These are phyloP conservation scores for Euphonia xanthogaster DNA, from an alignment of 2,797 vertebrate species.

Conservation along the genomic window DNA sequence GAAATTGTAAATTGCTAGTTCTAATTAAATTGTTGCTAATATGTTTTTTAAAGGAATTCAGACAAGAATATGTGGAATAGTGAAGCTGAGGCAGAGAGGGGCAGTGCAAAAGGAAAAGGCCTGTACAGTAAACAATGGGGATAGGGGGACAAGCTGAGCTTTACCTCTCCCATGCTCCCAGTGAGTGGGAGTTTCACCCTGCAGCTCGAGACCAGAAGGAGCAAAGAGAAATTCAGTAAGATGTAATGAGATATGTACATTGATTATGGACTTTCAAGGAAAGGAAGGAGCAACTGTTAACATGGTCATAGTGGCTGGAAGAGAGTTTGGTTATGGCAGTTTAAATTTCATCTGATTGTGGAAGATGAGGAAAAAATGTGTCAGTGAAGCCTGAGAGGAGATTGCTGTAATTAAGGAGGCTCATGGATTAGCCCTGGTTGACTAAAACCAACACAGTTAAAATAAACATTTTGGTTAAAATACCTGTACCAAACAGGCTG, in stretches of 20 bases:
- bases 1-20: neutral
- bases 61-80: neutral
- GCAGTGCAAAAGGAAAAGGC: neutral
- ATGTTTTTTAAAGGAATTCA: neutral
- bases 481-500: neutral
- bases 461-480: slow-evolving; percentile 18
- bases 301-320: neutral
- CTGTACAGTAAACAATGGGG: neutral
- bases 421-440: neutral
- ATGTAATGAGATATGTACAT: neutral
- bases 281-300: neutral
- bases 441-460: neutral
- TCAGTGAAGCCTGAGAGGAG: neutral
- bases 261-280: neutral
- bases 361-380: neutral
- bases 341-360: neutral
- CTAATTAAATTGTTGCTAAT: neutral
- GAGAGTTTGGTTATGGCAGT: neutral
- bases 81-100: neutral
- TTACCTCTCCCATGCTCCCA: neutral
- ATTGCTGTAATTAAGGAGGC: neutral
- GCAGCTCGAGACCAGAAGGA: neutral
- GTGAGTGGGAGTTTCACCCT: neutral
- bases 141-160: neutral
- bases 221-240: neutral